These are phyloP conservation scores for Sinocyclocheilus rhinocerous DNA, from an alignment of 2,113 vertebrate species.

Conservation along the genomic window DNA sequence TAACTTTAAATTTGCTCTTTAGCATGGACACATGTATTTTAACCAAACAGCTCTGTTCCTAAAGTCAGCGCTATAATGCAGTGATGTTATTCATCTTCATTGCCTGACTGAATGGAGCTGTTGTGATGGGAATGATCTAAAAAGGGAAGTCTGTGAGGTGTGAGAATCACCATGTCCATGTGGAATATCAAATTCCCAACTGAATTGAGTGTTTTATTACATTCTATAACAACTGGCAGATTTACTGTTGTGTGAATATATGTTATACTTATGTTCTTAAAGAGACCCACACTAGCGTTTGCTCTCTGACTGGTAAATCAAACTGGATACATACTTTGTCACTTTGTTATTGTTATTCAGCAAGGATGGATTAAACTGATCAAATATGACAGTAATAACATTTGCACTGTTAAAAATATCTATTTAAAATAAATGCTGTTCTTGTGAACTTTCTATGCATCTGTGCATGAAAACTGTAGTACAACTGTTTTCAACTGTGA, in stretches of 20 bases:
- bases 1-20: neutral
- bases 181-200: constrained; percentile 2
- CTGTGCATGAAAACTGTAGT: neutral
- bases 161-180: neutral
- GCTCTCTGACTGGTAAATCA: neutral
- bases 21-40: neutral
- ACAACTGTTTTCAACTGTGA: neutral
- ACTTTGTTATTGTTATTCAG: neutral
- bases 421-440: neutral
- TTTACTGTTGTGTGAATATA: neutral
- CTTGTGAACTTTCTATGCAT: neutral
- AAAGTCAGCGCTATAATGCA: neutral
- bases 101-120: constrained; percentile 8
- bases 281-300: neutral
- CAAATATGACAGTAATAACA: neutral
- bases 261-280: neutral
- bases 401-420: no score
- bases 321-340: neutral
- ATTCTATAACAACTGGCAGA: neutral
- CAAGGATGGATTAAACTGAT: neutral
- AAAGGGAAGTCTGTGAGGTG: constrained; percentile 6
- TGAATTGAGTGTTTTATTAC: neutral
- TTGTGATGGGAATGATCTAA: constrained; percentile 3
- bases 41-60: neutral
- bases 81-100: neutral